Evolutionary conservation across 2,888 invertebrate species (phyloP), one percentile per base, ranked within the genome.

Genomic region (Sceliomorpha sp.): DNA sequence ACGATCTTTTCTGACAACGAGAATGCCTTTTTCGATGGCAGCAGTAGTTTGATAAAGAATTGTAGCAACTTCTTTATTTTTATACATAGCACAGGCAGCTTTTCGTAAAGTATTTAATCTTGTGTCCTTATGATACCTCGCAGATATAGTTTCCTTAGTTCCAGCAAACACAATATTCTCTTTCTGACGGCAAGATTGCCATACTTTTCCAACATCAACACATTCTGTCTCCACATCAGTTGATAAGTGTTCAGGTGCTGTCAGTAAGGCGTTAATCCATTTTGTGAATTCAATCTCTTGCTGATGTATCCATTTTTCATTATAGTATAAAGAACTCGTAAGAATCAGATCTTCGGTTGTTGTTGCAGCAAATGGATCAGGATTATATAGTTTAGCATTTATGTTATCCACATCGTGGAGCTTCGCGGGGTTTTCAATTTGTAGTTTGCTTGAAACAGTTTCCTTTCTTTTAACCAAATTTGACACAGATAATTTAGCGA

Each of bases 191-290:
- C 94, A 94, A 72, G 94, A 93, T 72, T 94, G 91, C 91, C 95
- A 95, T 0, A 94, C 89, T 84, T 93, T 93, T 0, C 93, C 94
- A 0, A 94, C 91, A 79, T 95, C 94, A 7, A 94, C 90, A n/a
- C 91, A 88, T 58, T 90, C 89, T 31, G 92, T 90, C 71, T 93
- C 92, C 0, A 94, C 89, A 72, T 94, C 94, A 0, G 91, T 90
- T 17, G 74, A 76, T 12, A 86, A 68, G 51, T 85, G 82, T 47
- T 87, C 85, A 0, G 95, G 95, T 0, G 95, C 94, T 1, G 94
- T 93, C 4, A 96, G 89, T 45, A 96, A 89, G 5, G 92, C 92
- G 85, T 96, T 95, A 0, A 96, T 88, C 95, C 95, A 96, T 74
- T 94, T 93, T 80, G 92, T 94, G 63, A 95, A 94, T 78, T 93